Conservation (phyloP, 2,888 invertebrate genomes). For the Spodoptera picta region DNA sequence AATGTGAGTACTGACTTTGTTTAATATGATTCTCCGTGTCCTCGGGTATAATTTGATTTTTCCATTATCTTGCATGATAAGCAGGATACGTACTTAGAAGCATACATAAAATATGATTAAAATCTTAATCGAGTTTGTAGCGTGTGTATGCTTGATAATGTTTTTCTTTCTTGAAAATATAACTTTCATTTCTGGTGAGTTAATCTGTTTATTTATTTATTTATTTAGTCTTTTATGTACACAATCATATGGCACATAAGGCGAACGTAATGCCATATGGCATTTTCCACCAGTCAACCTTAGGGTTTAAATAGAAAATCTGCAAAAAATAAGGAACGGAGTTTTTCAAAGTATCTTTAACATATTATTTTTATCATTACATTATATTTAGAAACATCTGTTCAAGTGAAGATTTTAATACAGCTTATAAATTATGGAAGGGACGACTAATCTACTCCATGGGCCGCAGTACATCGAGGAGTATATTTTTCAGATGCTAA, state of each 20-base stretch:
- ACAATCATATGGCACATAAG: too few relatives aligned
- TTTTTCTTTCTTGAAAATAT: too few relatives aligned
- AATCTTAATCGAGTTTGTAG: too few relatives aligned
- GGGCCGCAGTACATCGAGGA: conserved; percentile 14
- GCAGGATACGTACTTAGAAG: conserved; percentile 2
- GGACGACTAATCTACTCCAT: conserved; percentile 18
- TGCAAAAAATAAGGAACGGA: too few relatives aligned
- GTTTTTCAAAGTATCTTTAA: too few relatives aligned
- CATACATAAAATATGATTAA: not conserved
- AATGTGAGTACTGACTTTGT: conserved; percentile 63
- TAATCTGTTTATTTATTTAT: too few relatives aligned
- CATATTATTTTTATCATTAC: not conserved
- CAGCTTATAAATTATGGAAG: conserved; percentile 33
- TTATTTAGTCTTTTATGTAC: too few relatives aligned
- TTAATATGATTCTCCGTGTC: not conserved
- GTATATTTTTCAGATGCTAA: conserved; percentile 46
- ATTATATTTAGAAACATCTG: conserved; percentile 6
- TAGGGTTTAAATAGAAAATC: too few relatives aligned
- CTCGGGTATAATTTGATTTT: conserved; percentile 4
- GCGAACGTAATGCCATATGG: too few relatives aligned
- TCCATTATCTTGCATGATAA: conserved; percentile 11
- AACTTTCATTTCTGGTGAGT: too few relatives aligned
- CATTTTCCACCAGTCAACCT: too few relatives aligned
- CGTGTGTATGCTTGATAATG: too few relatives aligned
- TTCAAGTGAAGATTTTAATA: conserved; percentile 16